These are phyloP conservation scores for Paratrypauchen microcephalus DNA, from an alignment of 2,797 vertebrate species.

Conservation along the genomic window DNA sequence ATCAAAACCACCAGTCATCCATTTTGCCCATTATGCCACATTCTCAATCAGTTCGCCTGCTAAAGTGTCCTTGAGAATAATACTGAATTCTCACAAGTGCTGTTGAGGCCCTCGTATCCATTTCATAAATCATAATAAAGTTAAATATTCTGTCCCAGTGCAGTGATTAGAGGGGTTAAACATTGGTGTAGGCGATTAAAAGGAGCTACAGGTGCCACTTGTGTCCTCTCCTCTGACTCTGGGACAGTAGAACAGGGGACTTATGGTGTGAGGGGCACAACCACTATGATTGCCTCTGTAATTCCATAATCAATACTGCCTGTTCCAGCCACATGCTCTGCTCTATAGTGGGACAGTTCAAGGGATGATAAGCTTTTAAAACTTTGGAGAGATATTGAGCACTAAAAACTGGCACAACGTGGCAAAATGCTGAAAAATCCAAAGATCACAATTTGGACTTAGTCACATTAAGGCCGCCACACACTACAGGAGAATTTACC, in stretches of 20 bases:
- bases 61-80: slow-evolving; percentile 28
- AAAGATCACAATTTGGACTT: neutral
- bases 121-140: slow-evolving; percentile 25
- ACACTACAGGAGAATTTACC: too few relatives aligned
- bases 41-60: slow-evolving; percentile 11
- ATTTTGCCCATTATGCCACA: slow-evolving; percentile 4
- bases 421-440: neutral
- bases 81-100: slow-evolving; percentile 21
- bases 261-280: slow-evolving; percentile 15
- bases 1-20: neutral
- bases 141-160: slow-evolving; percentile 18
- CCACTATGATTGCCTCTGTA: slow-evolving; percentile 34
- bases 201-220: slow-evolving; percentile 4
- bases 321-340: slow-evolving; percentile 23
- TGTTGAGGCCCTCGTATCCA: slow-evolving; percentile 3
- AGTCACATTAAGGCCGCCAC: neutral
- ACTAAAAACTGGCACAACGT: neutral
- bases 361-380: neutral
- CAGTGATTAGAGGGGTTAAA: slow-evolving; percentile 21
- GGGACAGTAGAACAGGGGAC: slow-evolving; percentile 4
- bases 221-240: slow-evolving; percentile 16
- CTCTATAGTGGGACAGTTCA: slow-evolving; percentile 5
- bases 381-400: neutral
- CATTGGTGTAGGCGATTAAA: slow-evolving; percentile 18
- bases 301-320: slow-evolving; percentile 49